Percentiles rank a stretch among this genome's conserved stretches.
phyloP scores from a whole-genome alignment of 2,797 vertebrate species.

The Pygocentrus nattereri region DNA sequence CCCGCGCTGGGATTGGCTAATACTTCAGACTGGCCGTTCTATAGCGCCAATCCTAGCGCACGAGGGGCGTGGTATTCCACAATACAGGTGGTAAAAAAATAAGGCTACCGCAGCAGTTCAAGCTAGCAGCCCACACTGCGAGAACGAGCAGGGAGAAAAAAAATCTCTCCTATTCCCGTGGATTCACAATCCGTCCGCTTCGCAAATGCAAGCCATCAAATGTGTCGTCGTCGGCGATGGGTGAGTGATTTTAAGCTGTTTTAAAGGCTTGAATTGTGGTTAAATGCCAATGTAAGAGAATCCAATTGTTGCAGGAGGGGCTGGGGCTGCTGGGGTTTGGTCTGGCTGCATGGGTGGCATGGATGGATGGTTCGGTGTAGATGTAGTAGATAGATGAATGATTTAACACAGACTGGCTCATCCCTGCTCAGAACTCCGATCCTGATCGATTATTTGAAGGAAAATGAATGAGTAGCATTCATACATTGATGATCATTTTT shows the following conservation, averaged over 20 bases:
- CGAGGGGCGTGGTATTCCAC: background rate
- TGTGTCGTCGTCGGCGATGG: conserved; percentile 90
- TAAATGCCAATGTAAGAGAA: background rate
- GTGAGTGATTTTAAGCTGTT: conserved; percentile 70
- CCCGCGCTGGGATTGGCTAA: background rate
- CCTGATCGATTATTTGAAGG: background rate
- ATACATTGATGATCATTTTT: background rate
- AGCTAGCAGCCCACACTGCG: background rate
- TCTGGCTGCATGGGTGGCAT: background rate
- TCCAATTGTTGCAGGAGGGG: conserved; percentile 50
- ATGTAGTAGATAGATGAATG: background rate
- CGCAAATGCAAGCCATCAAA: conserved; percentile 88
- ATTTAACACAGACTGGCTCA: background rate
- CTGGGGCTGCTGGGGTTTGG: conserved; percentile 19
- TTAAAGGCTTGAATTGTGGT: background rate
- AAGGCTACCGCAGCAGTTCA: conserved; percentile 44
- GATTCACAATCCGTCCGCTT: conserved; percentile 54
- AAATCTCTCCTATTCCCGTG: conserved; percentile 16
- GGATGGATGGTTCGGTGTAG: conserved; percentile 5
- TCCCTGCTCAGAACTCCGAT: background rate
- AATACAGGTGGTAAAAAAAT: background rate
- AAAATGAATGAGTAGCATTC: background rate
- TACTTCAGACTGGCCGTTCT: background rate
- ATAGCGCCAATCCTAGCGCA: background rate
- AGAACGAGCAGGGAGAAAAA: background rate